Evolutionary conservation across 2,888 invertebrate species (phyloP), one percentile per base, ranked within the genome.

Genomic region (Gymnocheta viridis): DNA sequence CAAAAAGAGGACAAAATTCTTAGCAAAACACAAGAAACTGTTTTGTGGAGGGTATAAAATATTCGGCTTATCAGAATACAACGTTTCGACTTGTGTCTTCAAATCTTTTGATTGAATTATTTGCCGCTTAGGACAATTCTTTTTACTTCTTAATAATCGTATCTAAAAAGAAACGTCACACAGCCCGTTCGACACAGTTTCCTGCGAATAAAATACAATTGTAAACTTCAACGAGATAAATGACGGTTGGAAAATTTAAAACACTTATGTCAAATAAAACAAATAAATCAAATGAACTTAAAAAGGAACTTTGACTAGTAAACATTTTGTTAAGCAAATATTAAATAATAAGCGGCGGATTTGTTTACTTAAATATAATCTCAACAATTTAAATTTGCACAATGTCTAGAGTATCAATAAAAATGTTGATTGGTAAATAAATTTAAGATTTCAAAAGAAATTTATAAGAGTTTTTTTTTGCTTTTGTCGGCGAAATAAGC

Each of bases 351-450:
- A 44, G 12, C 10, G 4, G 41, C 19, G 9, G n/a, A 9, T n/a
- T 7, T 70, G 12, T 1, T 24, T 12, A 44, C 14, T 41, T 44
- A 64, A 38, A 41, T 49, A 35, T 56, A 41, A 54, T 60, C 38
- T 51, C 17, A 64, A 10, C n/a, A 27, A 24, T 54, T 38, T 14
- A 24, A 60, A 60, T 60, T 29, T 51, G 12, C 19, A 10, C 14
- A 41, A n/a, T 64, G 74, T 74, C 74, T 74, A 38, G 35, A 54
- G 29, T 41, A 29, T 74, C 27, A 62, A 74, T 74, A 64, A 74
- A 73, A 51, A 51, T 12, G 7, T 38, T 27, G 12, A 2, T n/a
- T 51, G 41, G 62, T 64, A 74, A 74, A 64, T 64, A 38, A 74
- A 29, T 19, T 64, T 47, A 22, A 19, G 22, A 49, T 27, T 35